A percentile compares a stretch with the other conserved stretches of the same genome.
These are phyloP conservation scores for Oceanites oceanicus DNA, from an alignment of 2,113 vertebrate species.

Conservation along the genomic window DNA sequence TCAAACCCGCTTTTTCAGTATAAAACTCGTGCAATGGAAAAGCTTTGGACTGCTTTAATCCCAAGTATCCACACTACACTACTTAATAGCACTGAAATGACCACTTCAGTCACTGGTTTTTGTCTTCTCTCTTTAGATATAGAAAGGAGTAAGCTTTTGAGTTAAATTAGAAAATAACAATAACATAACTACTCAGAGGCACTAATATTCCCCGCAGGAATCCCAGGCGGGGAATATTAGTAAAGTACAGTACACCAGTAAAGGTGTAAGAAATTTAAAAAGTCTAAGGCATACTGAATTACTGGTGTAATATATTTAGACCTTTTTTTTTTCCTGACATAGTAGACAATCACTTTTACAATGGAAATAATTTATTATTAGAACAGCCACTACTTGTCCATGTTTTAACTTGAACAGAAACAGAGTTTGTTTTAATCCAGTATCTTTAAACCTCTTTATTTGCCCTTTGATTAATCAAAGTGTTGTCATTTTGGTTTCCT, in stretches of 20 bases:
- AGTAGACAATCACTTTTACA: not conserved
- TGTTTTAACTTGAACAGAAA: not conserved
- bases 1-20: not conserved
- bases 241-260: too few relatives aligned
- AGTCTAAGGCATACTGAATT: not conserved
- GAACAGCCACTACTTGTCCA: not conserved
- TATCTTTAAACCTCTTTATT: not conserved
- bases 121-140: not conserved
- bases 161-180: not conserved
- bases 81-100: not conserved
- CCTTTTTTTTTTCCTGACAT: rapidly evolving
- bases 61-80: not conserved
- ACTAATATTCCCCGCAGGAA: not conserved
- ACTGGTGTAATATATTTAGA: not conserved
- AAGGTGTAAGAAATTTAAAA: not conserved
- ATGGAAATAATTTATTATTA: not conserved
- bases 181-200: not conserved
- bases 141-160: not conserved
- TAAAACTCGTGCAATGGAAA: not conserved
- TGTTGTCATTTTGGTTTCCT: not conserved
- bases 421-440: not conserved
- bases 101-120: not conserved
- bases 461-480: not conserved
- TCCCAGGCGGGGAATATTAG: too few relatives aligned
- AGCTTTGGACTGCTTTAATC: not conserved